Percentiles rank a stretch among this genome's conserved stretches.
Evolutionary conservation across 2,113 vertebrate species (phyloP).

Genomic region (Synchiropus splendidus): DNA sequence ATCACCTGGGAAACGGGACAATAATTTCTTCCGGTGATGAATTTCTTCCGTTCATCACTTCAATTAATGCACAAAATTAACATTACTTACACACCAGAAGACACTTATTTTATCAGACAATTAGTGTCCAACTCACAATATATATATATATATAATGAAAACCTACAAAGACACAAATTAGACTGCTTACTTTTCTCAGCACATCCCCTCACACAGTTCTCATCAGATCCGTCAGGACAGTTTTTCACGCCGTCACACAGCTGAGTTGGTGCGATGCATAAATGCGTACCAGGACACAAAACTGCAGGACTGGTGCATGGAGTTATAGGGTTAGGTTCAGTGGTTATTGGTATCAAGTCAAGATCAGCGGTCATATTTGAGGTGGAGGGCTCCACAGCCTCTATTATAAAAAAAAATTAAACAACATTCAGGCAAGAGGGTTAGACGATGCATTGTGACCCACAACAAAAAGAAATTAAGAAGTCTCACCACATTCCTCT

Average conservation of each 20-base stretch:
- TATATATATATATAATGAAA: background rate
- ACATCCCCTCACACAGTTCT: slow-evolving; percentile 61
- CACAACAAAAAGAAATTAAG: background rate
- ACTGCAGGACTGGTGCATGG: slow-evolving; percentile 58
- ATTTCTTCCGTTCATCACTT: too few relatives aligned
- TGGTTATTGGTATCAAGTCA: too few relatives aligned
- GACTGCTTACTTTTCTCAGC: slow-evolving; percentile 52
- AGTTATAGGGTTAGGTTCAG: too few relatives aligned
- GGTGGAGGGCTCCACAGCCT: background rate
- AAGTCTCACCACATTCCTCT: slow-evolving; percentile 44
- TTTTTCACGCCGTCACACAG: slow-evolving; percentile 74
- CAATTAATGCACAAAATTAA: too few relatives aligned
- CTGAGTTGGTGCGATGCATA: slow-evolving; percentile 57
- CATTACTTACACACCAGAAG: too few relatives aligned
- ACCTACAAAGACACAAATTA: background rate
- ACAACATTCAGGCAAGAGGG: background rate
- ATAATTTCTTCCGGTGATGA: too few relatives aligned
- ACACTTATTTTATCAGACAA: too few relatives aligned
- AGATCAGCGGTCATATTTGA: too few relatives aligned
- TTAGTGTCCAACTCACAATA: too few relatives aligned
- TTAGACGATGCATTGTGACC: background rate
- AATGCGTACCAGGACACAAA: slow-evolving; percentile 57
- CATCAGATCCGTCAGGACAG: slow-evolving; percentile 78
- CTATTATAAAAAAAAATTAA: slow-evolving; percentile 1
- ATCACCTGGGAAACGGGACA: slow-evolving; percentile 15